Base-by-base conservation (phyloP, 1,140 invertebrate species). In the Calephelis virginiensis region DNA sequence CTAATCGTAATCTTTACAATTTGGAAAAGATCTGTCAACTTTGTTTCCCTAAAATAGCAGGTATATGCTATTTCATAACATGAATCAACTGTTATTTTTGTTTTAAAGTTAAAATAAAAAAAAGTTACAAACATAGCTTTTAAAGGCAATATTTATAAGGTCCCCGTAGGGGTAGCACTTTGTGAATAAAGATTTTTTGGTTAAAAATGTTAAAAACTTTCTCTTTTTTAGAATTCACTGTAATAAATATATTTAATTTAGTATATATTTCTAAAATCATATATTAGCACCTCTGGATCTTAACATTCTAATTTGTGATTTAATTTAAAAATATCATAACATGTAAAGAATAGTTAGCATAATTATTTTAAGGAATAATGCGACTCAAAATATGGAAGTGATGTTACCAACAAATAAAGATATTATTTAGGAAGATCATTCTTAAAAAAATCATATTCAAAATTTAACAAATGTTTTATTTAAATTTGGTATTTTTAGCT, bases 91-190 rank as follows among this genome's bases (percentile, higher is more conserved):
- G 61, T 40, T 40, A 62, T 62, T 62, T 61, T 61, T 17, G 28
- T 28, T 28, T 28, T 28, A 1, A 13, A 62, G 13, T 62, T 43
- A 40, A 12, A 62, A 62, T 46, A 46, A 40, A 45, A 38, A 50
- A 53, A 7, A 28, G 28, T 46, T 62, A 62, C 9, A 46, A 43
- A 17, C 43, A 64, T 62, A 61, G 7, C 17, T 28, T 64, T 28
- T 10, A 53, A 69, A 72, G 71, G 64, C 71, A 72, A 61, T 11
- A 62, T 43, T n/a, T 37, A 67, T 78, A 85, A 81, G 81, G 73
- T 47, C 67, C 78, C 73, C 65, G 56, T 17, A 49, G 78, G 77
- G 75, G 45, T 76, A 81, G 78, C 83, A 86, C 83, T 84, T 84
- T 74, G 83, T 86, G 79, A 82, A 72, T 50, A 14, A 8, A 10